Percentiles rank a stretch among this genome's conserved stretches.
phyloP scores from a whole-genome alignment of 2,888 invertebrate species.

The Leptura quadrifasciata region DNA sequence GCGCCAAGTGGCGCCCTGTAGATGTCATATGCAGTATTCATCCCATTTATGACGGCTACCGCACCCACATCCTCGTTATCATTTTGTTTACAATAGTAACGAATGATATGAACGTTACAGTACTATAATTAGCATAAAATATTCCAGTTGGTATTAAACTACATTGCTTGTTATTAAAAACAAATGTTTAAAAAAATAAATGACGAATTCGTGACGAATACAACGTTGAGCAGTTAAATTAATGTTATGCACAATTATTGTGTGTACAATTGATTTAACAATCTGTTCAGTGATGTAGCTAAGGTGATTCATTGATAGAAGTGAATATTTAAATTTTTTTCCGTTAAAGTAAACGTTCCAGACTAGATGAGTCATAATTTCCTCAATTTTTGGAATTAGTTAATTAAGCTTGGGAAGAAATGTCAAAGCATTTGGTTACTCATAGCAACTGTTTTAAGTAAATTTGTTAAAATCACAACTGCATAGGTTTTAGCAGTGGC shows the following conservation, averaged over 20 bases:
- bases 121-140: not conserved
- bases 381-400: not conserved
- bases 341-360: not conserved
- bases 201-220: constrained; percentile 16
- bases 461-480: not conserved
- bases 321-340: not conserved
- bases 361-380: constrained; percentile 10
- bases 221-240: not conserved
- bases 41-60: too few relatives aligned
- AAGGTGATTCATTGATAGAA: constrained; percentile 14
- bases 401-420: not conserved
- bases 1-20: too few relatives aligned
- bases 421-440: not conserved
- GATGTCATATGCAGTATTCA: too few relatives aligned
- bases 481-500: not conserved
- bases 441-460: not conserved
- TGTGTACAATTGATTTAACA: constrained; percentile 11
- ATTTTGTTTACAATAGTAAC: constrained; percentile 2
- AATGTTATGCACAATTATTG: constrained; percentile 5
- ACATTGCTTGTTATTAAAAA: constrained; percentile 13
- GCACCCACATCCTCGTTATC: not conserved
- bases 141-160: not conserved
- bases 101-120: not conserved
- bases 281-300: not conserved
- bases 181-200: not conserved